These are phyloP conservation scores for Platysternon megacephalum DNA, from an alignment of 2,113 vertebrate species.

Conservation along the genomic window DNA sequence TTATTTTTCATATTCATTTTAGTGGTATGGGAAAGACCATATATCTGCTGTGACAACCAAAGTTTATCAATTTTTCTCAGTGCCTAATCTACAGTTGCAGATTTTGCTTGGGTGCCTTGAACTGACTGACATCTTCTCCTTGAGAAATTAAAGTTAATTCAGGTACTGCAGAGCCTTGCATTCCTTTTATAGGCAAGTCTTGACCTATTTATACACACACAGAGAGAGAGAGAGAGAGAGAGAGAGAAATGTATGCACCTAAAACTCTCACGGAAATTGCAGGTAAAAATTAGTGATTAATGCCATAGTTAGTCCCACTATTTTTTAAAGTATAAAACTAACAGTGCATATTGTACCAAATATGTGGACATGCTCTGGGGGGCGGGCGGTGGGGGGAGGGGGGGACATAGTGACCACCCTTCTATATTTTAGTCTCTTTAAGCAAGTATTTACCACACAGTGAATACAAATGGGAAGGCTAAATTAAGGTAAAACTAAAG, in stretches of 20 bases:
- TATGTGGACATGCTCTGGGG: rapidly evolving
- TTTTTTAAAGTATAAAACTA: neutral
- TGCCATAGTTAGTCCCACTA: rapidly evolving
- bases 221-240: neutral
- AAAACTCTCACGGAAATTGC: neutral
- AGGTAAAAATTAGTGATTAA: neutral
- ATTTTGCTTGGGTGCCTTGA: neutral
- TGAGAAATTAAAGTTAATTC: neutral
- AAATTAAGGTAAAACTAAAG: neutral
- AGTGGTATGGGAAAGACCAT: neutral
- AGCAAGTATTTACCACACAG: rapidly evolving
- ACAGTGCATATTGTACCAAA: neutral
- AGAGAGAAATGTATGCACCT: neutral
- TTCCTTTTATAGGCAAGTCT: neutral
- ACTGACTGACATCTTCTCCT: neutral
- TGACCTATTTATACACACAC: neutral
- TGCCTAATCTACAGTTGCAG: neutral
- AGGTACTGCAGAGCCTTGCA: neutral
- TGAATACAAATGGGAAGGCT: neutral
- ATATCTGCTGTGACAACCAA: neutral
- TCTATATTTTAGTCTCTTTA: neutral
- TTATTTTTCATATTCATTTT: neutral
- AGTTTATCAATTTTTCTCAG: neutral
- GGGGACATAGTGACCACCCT: rapidly evolving
- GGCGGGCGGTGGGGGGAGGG: no score